Evolutionary conservation across 1,140 invertebrate species (phyloP), one percentile per base, ranked within the genome.

Genomic region (Penaeus japonicus): DNA sequence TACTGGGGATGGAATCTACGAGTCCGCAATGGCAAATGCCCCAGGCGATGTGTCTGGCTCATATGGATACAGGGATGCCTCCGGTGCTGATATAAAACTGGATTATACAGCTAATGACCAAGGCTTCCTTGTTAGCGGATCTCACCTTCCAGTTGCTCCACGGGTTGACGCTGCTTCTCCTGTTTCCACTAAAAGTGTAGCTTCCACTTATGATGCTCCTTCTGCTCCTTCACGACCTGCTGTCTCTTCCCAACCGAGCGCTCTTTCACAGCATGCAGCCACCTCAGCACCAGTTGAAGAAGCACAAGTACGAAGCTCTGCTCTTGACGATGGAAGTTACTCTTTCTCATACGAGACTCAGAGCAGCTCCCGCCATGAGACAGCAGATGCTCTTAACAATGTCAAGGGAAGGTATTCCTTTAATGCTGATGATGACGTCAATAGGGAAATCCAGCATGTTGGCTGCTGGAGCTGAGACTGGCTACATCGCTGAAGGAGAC

Each of bases 401-500:
- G 86, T 87, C 18, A 82, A 1, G 17, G 86, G 86, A 83, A 35
- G 17, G 35, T 87, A 87, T 59, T 82, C 86, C 20, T 87, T 75
- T 35, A 39, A 82, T 30, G 70, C 86, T 10, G 86, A 87, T 57
- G 86, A 87, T 35, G 65, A 80, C 0, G 27, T 75, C n/a, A 70
- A 87, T n/a, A 59, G 80, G 12, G 1, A 22, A 20, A 87, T 87
- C 86, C 12, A 81, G 4, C 82, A 87, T 47, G 35, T 20, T 22
- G n/a, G n/a, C n/a, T n/a, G 39, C 86, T n/a, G 39, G 79, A 24
- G 59, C 86, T 54, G 86, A 73, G 15, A 87, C 79, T 75, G 86
- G 86, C 39, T 87, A 87, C 53, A 87, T 87, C 35, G 86, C 86
- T 55, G 53, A 57, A 55, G 80, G 86, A 82, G 79, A 82, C 22